A percentile compares a stretch with the other conserved stretches of the same genome.
Conservation (phyloP, 2,797 vertebrate species). For the Etheostoma nigrum region DNA sequence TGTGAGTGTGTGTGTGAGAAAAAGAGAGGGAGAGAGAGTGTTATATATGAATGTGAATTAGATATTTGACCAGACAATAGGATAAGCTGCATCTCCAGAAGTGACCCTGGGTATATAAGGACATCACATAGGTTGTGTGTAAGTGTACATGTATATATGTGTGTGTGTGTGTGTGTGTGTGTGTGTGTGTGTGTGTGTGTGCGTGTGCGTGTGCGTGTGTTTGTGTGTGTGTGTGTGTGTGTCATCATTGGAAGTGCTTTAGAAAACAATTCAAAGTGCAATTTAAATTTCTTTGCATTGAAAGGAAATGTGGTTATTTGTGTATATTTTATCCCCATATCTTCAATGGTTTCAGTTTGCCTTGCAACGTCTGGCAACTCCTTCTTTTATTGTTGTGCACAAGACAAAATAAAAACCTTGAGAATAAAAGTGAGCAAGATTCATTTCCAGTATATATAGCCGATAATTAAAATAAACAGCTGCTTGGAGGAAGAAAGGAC, state of each 20-base stretch:
- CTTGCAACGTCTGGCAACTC: no score
- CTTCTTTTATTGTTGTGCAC: no score
- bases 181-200: no score
- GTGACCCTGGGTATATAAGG: slow-evolving; percentile 56
- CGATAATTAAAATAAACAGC: background rate
- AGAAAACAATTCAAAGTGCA: slow-evolving; percentile 43
- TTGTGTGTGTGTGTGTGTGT: slow-evolving; percentile 8
- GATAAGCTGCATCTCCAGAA: slow-evolving; percentile 79
- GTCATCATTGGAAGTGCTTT: slow-evolving; percentile 30
- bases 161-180: no score
- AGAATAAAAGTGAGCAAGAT: background rate
- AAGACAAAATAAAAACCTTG: no score
- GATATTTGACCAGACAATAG: slow-evolving; percentile 84
- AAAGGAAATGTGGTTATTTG: slow-evolving; percentile 30
- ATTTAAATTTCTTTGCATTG: slow-evolving; percentile 56
- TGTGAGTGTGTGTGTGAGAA: no score
- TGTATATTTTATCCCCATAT: no score
- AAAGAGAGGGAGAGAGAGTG: no score
- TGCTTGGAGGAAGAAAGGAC: background rate
- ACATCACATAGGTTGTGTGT: slow-evolving; percentile 11
- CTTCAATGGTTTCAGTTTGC: no score
- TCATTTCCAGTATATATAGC: background rate
- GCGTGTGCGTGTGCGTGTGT: no score
- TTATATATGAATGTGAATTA: slow-evolving; percentile 61
- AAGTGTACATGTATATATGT: no score